Conservation (phyloP, 1,140 invertebrate genomes). For the Araneus ventricosus region DNA sequence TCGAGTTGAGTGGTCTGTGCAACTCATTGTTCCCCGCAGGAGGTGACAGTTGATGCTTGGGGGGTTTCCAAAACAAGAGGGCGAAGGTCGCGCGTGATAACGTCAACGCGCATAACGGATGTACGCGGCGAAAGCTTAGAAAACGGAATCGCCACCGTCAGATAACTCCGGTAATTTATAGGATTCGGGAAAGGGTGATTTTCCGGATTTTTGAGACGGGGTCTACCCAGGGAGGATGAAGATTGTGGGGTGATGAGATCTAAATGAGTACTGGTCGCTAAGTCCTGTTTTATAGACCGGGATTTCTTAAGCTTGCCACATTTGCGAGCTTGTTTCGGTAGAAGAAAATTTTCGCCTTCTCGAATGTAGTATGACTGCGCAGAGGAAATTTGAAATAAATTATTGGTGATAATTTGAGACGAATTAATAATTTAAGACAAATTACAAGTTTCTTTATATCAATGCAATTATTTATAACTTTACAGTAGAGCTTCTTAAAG, state of each 20-base stretch:
- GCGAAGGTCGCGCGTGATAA: constrained; percentile 59
- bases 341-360: too few species aligned
- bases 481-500: too few species aligned
- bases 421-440: too few species aligned
- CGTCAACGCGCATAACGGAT: constrained; percentile 49
- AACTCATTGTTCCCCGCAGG: constrained; percentile 67
- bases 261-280: neutral
- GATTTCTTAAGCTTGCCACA: too few species aligned
- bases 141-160: neutral
- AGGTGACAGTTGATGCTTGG: constrained; percentile 67
- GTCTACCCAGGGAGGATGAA: neutral
- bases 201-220: constrained; percentile 1
- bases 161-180: constrained; percentile 26
- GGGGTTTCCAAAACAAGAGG: constrained; percentile 59
- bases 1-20: constrained; percentile 68
- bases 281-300: neutral
- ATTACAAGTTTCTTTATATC: too few species aligned
- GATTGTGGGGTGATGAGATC: neutral
- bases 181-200: neutral
- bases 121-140: neutral
- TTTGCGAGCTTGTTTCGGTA: too few species aligned
- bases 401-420: too few species aligned
- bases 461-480: too few species aligned
- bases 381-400: too few species aligned
- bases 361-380: too few species aligned